Percentiles rank a stretch among this genome's conserved stretches.
Conservation (phyloP, 2,797 vertebrate species). For the Percopsis omiscomaycus region DNA sequence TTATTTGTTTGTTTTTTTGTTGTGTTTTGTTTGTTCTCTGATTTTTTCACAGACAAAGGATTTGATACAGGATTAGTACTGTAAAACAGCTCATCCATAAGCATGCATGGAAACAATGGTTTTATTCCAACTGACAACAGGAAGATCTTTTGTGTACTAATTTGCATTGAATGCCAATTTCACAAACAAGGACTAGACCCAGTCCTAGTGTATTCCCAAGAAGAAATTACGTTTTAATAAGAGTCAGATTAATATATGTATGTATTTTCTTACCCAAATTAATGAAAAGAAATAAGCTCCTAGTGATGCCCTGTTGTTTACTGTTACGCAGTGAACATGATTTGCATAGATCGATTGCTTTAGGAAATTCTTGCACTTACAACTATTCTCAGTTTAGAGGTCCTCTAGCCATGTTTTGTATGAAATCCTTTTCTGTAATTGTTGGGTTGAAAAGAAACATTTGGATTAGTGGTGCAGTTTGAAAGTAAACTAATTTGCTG, state of each 20-base stretch:
- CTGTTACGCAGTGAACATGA: constrained; percentile 31
- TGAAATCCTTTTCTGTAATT: constrained; percentile 61
- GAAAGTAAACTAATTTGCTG: constrained; percentile 46
- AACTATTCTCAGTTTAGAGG: constrained; percentile 11
- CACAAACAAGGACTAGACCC: neutral
- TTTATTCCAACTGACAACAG: constrained; percentile 3
- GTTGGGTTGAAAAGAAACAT: constrained; percentile 39
- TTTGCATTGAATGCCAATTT: neutral
- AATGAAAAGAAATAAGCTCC: neutral
- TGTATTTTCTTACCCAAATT: too few species aligned
- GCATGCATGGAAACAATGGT: constrained; percentile 30
- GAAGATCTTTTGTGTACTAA: neutral
- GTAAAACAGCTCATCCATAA: constrained; percentile 57
- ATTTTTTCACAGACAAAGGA: constrained; percentile 25
- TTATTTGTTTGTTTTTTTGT: constrained; percentile 30
- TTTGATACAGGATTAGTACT: constrained; percentile 21
- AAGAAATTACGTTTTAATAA: neutral
- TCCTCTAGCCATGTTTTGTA: constrained; percentile 33
- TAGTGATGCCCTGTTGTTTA: neutral
- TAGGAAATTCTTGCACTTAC: constrained; percentile 11
- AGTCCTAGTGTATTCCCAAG: neutral
- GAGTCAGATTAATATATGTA: neutral
- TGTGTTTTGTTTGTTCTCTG: constrained; percentile 20
- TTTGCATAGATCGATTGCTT: constrained; percentile 14
- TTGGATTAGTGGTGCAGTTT: constrained; percentile 42